phyloP scores from a whole-genome alignment of 1,140 invertebrate genomes.

The Drosophila rufa region DNA sequence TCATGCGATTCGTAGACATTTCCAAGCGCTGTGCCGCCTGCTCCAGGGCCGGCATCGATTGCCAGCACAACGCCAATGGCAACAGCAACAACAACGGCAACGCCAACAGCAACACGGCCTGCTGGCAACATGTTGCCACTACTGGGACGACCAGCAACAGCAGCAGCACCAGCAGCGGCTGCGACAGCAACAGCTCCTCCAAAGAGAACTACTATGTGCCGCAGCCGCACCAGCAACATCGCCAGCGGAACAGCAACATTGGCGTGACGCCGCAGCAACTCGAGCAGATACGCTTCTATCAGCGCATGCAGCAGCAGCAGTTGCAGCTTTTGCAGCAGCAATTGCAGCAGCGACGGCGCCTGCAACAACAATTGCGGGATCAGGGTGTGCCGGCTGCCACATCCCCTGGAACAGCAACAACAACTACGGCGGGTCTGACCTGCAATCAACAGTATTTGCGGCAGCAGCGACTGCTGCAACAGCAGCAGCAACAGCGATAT shows the following conservation, averaged over 20 bases:
- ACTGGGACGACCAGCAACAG: constrained; percentile 56
- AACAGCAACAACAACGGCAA: constrained; percentile 31
- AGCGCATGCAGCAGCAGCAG: constrained; percentile 81
- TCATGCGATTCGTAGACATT: constrained; percentile 85
- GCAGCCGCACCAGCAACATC: constrained; percentile 51
- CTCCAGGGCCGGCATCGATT: constrained; percentile 59
- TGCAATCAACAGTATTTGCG: constrained; percentile 82
- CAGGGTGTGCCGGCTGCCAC: constrained; percentile 60
- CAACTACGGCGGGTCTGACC: constrained; percentile 60
- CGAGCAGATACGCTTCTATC: constrained; percentile 77
- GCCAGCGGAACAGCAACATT: constrained; percentile 54
- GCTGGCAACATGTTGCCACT: constrained; percentile 74
- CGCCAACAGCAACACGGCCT: constrained; percentile 59
- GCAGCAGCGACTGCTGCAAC: constrained; percentile 65
- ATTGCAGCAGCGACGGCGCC: constrained; percentile 66
- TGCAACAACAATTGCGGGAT: constrained; percentile 72
- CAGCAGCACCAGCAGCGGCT: constrained; percentile 79
- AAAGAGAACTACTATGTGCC: constrained; percentile 76
- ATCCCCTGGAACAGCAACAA: constrained; percentile 26
- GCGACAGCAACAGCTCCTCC: constrained; percentile 75
- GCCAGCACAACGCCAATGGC: constrained; percentile 31
- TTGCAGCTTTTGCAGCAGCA: constrained; percentile 77
- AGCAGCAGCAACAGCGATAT: constrained; percentile 25
- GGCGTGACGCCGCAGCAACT: constrained; percentile 72
- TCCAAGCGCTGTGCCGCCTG: constrained; percentile 75